Percentiles rank a stretch among this genome's conserved stretches.
Evolutionary conservation across 2,888 invertebrate genomes (phyloP).

Genomic region (Ectemnius cavifrons): DNA sequence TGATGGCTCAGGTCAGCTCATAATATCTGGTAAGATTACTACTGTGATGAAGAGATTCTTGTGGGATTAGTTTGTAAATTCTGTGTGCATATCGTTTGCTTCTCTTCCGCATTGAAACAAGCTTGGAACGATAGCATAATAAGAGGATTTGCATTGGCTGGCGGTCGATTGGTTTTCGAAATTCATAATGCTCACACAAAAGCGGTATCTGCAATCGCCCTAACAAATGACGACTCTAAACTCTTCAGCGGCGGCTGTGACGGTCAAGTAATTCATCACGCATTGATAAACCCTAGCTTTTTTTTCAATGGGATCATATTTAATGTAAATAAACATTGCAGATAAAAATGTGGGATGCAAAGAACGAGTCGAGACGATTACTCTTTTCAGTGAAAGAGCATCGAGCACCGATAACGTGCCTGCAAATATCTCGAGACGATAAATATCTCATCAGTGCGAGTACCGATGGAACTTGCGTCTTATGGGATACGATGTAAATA

Average conservation of each 20-base stretch:
- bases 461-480: slow-evolving; percentile 94
- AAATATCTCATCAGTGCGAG: slow-evolving; percentile 93
- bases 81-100: background rate
- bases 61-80: background rate
- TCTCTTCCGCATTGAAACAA: slow-evolving; percentile 54
- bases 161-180: slow-evolving; percentile 88
- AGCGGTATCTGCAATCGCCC: slow-evolving; percentile 90
- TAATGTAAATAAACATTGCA: slow-evolving; percentile 60
- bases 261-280: slow-evolving; percentile 84
- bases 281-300: background rate
- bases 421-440: slow-evolving; percentile 88
- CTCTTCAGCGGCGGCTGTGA: slow-evolving; percentile 95
- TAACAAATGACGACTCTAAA: slow-evolving; percentile 84
- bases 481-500: slow-evolving; percentile 91
- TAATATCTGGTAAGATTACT: slow-evolving; percentile 83
- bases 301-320: background rate
- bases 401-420: slow-evolving; percentile 90
- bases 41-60: background rate
- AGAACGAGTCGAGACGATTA: slow-evolving; percentile 83
- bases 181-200: slow-evolving; percentile 94
- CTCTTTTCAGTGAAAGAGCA: slow-evolving; percentile 92
- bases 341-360: slow-evolving; percentile 89
- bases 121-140: slow-evolving; percentile 92
- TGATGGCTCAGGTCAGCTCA: slow-evolving; percentile 87
- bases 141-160: slow-evolving; percentile 89